Conservation (phyloP, 2,888 invertebrate species). For the Pheosia gnoma region DNA sequence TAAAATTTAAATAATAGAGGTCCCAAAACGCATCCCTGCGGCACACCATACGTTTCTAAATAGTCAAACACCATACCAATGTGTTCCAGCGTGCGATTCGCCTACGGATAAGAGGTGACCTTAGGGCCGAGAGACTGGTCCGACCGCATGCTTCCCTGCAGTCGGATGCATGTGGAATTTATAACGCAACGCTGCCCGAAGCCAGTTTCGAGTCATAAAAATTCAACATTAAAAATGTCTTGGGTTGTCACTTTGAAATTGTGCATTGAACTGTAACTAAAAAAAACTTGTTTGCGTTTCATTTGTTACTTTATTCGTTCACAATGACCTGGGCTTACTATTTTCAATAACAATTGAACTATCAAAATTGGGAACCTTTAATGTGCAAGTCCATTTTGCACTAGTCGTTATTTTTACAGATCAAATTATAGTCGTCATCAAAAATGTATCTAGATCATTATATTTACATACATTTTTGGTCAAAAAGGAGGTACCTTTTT, state of each 20-base stretch:
- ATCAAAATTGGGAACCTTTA: too few relatives aligned
- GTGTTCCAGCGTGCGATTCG: slow-evolving; percentile 65
- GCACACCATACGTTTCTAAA: slow-evolving; percentile 26
- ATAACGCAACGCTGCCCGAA: slow-evolving; percentile 48
- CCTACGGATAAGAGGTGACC: slow-evolving; percentile 73
- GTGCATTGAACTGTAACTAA: neutral
- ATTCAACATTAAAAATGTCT: slow-evolving; percentile 45
- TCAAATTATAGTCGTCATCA: too few relatives aligned
- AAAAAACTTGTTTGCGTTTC: too few relatives aligned
- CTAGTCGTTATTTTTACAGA: too few relatives aligned
- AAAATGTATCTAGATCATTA: neutral
- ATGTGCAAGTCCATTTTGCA: too few relatives aligned
- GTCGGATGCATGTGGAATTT: slow-evolving; percentile 57
- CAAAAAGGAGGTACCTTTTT: slow-evolving; percentile 13
- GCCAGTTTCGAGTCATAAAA: slow-evolving; percentile 50
- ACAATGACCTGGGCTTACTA: too few relatives aligned
- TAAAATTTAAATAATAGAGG: slow-evolving; percentile 7
- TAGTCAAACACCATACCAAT: slow-evolving; percentile 29
- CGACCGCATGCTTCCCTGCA: slow-evolving; percentile 69
- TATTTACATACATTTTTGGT: slow-evolving; percentile 11
- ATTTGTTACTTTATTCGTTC: too few relatives aligned
- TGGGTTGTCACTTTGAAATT: slow-evolving; percentile 16
- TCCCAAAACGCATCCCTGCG: slow-evolving; percentile 32
- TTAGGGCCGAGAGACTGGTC: slow-evolving; percentile 73
- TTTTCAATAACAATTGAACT: too few relatives aligned